These are phyloP conservation scores for Ctenoplectra terminalis DNA, from an alignment of 1,140 invertebrate species.

Conservation along the genomic window DNA sequence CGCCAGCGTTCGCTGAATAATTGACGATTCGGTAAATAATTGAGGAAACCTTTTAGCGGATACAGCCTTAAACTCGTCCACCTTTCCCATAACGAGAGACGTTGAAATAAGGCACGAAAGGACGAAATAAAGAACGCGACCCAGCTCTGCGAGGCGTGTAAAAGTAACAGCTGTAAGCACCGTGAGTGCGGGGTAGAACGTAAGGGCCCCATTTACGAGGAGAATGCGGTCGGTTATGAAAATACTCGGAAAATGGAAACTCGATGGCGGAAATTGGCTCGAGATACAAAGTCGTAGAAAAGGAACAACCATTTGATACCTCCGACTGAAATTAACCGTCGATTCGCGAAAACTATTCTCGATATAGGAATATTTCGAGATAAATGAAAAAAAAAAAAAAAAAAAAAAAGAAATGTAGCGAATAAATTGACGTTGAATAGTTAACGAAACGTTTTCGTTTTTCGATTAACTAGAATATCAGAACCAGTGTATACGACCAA, in stretches of 20 bases:
- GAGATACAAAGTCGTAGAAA: not conserved
- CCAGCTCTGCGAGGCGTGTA: conserved; percentile 9
- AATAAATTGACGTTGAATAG: too few relatives aligned
- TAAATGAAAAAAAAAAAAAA: too few relatives aligned
- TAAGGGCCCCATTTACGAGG: conserved; percentile 38
- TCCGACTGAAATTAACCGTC: not conserved
- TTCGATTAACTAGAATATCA: not conserved
- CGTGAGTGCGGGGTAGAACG: not conserved
- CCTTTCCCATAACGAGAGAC: conserved; percentile 43
- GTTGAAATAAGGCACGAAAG: conserved; percentile 27
- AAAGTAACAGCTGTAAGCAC: conserved; percentile 58
- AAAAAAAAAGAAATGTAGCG: too few relatives aligned
- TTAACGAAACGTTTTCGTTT: not conserved
- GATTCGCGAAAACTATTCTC: not conserved
- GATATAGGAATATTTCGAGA: too few relatives aligned
- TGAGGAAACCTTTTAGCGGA: conserved; percentile 61
- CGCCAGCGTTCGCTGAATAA: conserved; percentile 56
- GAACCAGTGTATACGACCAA: not conserved
- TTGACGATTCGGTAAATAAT: conserved; percentile 70
- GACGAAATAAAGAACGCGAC: conserved; percentile 42
- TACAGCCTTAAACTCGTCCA: conserved; percentile 54
- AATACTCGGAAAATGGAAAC: conserved; percentile 56
- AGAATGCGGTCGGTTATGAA: conserved; percentile 54
- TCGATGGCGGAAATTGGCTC: not conserved
- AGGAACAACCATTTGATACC: not conserved